Percentiles rank a stretch among this genome's conserved stretches.
Conservation (phyloP, 1,140 invertebrate genomes). For the Euura lappo region DNA sequence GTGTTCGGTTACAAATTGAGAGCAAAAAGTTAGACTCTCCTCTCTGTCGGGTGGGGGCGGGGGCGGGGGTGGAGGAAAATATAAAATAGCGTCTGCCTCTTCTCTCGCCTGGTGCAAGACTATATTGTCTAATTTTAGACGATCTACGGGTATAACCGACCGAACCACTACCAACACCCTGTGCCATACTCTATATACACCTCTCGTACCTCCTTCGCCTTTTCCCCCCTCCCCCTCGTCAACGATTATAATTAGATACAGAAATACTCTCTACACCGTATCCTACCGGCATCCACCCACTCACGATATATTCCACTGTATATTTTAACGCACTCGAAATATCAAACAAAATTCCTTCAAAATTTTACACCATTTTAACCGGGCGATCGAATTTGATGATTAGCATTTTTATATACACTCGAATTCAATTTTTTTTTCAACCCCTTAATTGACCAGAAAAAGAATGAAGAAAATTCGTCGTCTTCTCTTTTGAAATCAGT, state of each 20-base stretch:
- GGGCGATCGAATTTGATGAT: too few relatives aligned
- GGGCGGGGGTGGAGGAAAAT: background rate
- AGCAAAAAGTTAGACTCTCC: background rate
- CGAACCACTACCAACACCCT: too few relatives aligned
- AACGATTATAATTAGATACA: slow-evolving; percentile 62
- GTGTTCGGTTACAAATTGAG: slow-evolving; percentile 7
- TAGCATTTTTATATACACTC: too few relatives aligned
- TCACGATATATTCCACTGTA: background rate
- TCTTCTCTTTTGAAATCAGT: too few relatives aligned
- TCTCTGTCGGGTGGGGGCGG: background rate
- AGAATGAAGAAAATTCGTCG: too few relatives aligned
- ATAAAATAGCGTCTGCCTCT: slow-evolving; percentile 1
- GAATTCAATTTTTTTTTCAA: too few relatives aligned
- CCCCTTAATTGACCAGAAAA: too few relatives aligned
- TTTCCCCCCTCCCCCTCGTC: slow-evolving; percentile 52
- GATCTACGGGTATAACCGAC: slow-evolving; percentile 33
- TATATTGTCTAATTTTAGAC: slow-evolving; percentile 61
- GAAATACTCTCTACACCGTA: slow-evolving; percentile 55
- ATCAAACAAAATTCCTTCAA: background rate
- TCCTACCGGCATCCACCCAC: slow-evolving; percentile 26
- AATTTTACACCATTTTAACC: too few relatives aligned
- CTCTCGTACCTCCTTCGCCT: background rate
- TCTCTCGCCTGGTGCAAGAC: background rate
- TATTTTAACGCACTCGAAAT: background rate
- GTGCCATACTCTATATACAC: too few relatives aligned